Conservation (phyloP, 2,888 invertebrate genomes). For the Lasioglossum villosulum region DNA sequence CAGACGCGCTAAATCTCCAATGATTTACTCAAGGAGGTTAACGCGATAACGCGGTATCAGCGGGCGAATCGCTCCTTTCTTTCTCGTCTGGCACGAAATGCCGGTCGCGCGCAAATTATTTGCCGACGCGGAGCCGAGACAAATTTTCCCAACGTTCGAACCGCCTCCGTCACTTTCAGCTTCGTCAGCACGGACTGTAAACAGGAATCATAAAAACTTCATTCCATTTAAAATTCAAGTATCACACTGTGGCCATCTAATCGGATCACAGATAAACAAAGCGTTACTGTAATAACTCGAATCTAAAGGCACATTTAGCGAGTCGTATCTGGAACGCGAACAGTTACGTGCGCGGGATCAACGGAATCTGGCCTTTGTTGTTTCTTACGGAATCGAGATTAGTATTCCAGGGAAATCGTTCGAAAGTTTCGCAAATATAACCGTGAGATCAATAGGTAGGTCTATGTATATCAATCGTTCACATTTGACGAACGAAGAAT, state of each 20-base stretch:
- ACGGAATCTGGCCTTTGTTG: background rate
- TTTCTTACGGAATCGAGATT: background rate
- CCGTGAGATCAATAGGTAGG: background rate
- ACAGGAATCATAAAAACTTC: background rate
- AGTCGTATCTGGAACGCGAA: background rate
- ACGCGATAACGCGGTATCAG: constrained; percentile 55
- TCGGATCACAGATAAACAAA: constrained; percentile 19
- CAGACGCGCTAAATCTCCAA: constrained; percentile 38
- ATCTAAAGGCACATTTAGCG: background rate
- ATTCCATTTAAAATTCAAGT: constrained; percentile 25
- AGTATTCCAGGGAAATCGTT: background rate
- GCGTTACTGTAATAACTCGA: constrained; percentile 4
- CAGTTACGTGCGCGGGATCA: constrained; percentile 9
- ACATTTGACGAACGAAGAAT: background rate
- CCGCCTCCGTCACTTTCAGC: background rate
- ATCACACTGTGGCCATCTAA: background rate
- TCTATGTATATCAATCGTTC: background rate
- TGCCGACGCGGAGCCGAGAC: constrained; percentile 1
- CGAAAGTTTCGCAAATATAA: background rate
- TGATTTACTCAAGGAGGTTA: constrained; percentile 56
- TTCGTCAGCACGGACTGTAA: background rate
- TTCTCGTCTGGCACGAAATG: constrained; percentile 60
- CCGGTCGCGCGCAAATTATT: constrained; percentile 22
- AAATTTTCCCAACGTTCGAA: constrained; percentile 18
- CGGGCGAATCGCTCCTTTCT: constrained; percentile 49